Base-by-base conservation (phyloP, 2,113 vertebrate genomes). In the Calypte anna region DNA sequence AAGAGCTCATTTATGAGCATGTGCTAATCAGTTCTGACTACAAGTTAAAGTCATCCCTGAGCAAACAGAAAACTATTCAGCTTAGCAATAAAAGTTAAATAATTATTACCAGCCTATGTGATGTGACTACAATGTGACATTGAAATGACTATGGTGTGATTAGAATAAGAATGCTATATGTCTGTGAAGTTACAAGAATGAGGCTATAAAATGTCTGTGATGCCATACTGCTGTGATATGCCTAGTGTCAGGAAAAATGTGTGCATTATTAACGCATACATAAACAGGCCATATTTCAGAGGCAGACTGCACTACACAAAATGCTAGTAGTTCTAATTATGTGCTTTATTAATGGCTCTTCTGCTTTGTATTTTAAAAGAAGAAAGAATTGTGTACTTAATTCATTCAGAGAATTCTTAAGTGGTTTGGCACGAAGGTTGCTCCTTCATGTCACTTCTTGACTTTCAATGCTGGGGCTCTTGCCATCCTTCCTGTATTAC, bases 71-170 rank as follows among this genome's bases (percentile, higher is more conserved):
- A 96, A 96, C 94, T 97, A 94, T 96, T 96, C 86, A 61, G 77
- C 94, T 97, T 96, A 96, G 94, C 88, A 97, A 95, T 94, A 93
- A 98, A 98, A 97, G 97, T 96, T 97, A 97, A 98, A 96, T 97
- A 98, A 97, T 97, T 98, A 97, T 97, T 97, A 93, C 77, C 93
- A 93, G 91, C 79, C 83, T 97, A 96, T 97, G 92, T 95, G 95
- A 96, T 97, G 88, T 38, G 73, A 97, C 91, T 97, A 96, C 94
- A 97, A 93, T 95, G 88, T 96, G 97, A 97, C 96, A 98, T 97
- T 97, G 97, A 98, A 97, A 97, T 87, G 83, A 94, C 92, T 96
- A 82, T 31, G 58, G 78, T 96, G 97, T 97, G 96, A 97, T 97
- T 95, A 96, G 94, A 97, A 95, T 97, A 94, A 93, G 91, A 97